Evolutionary conservation across 2,888 invertebrate genomes (phyloP), one percentile per base, ranked within the genome.

Genomic region (Macrosoma leucophasiata): DNA sequence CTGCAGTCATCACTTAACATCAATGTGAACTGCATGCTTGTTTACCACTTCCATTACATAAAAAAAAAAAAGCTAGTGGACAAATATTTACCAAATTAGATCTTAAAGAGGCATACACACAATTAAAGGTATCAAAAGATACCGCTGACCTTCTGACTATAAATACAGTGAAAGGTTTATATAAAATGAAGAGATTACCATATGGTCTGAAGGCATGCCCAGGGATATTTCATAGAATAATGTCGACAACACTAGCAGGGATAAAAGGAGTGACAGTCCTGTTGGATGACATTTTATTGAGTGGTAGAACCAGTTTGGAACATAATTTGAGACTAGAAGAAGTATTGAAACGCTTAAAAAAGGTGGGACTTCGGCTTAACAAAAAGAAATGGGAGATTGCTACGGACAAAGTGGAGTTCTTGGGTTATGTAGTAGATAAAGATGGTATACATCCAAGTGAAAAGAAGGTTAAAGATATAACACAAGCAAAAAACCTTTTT

Each of bases 91-190:
- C 30, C 8, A 50, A 49, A 31, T 7, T 49, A 7, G 50, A 52
- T 24, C 23, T 50, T 3, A 43, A 48, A 24, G 39, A 42, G 13
- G 50, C 50, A 2, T 50, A 49, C 24, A 48, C 27, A 9, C 46
- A 48, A 22, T 7, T 39, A 10, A 35, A 30, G 20, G 42, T 42
- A 2, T 38, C 38, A 28, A 21, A 42, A 1, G 24, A 36, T 6
- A 46, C 46, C 4, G 43, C 39, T 6, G 20, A 39, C 9, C 30
- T 41, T 1, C 27, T 43, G 9, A 46, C 45, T 8, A 19, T 37
- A n/a, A 44, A 44, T 27, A 41, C 38, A 17, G 36, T 36, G 2
- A n/a, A 38, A 11, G 45, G 45, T 2, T 25, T 44, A 6, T 40
- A 42, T 37, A 33, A 38, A 15, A 43, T 42, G 40, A 40, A 46